These are phyloP conservation scores for Gallinago undulata DNA, from an alignment of 2,113 vertebrate species.

Conservation along the genomic window DNA sequence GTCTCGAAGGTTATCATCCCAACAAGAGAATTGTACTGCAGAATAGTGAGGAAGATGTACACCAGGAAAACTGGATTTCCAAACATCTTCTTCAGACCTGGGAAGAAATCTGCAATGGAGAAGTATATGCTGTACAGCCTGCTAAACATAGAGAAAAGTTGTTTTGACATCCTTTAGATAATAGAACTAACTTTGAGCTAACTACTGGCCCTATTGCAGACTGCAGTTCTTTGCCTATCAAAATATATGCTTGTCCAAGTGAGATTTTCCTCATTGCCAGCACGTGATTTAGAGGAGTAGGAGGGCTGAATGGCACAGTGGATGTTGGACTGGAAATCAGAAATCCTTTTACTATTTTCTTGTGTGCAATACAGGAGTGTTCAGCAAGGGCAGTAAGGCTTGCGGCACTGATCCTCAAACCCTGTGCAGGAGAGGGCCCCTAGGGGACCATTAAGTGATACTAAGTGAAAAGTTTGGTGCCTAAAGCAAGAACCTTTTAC, in stretches of 20 bases:
- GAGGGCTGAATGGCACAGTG: neutral
- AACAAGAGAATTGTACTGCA: conserved; percentile 82
- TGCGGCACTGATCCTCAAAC: neutral
- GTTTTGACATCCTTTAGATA: neutral
- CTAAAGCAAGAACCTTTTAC: neutral
- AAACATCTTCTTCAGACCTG: conserved; percentile 80
- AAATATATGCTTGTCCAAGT: neutral
- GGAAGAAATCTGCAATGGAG: conserved; percentile 79
- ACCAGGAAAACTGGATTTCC: conserved; percentile 79
- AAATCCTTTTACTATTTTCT: neutral
- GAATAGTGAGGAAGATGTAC: conserved; percentile 77
- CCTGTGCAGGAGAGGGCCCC: neutral
- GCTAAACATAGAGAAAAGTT: neutral
- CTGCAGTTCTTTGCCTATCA: neutral
- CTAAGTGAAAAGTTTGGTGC: neutral
- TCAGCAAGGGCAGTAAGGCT: neutral
- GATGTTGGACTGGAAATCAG: neutral
- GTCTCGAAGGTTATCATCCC: conserved; percentile 84
- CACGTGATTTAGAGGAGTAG: neutral
- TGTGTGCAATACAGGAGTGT: neutral
- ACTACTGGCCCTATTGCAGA: neutral
- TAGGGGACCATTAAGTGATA: neutral
- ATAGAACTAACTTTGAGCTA: neutral
- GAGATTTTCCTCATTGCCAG: neutral
- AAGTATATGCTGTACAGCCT: neutral